Evolutionary conservation across 2,888 invertebrate species (phyloP).

Genomic region (Nephrotoma appendiculata): DNA sequence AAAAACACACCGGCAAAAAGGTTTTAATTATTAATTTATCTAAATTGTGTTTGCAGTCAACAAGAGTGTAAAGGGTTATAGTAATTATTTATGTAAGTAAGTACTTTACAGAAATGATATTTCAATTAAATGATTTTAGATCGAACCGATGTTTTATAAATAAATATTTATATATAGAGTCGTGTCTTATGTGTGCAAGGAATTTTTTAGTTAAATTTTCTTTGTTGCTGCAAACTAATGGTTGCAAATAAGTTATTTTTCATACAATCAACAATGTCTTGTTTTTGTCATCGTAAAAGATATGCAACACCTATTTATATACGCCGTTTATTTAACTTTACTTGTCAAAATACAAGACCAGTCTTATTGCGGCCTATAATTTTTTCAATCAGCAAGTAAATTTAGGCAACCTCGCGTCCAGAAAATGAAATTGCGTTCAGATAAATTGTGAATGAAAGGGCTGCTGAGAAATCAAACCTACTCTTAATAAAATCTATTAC

Average conservation of each 20-base stretch:
- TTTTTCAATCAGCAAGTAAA: too few relatives aligned
- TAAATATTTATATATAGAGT: background rate
- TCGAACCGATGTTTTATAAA: background rate
- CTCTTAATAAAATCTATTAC: too few relatives aligned
- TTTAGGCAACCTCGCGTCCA: too few relatives aligned
- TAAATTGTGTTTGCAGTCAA: background rate
- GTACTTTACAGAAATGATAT: background rate
- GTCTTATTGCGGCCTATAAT: too few relatives aligned
- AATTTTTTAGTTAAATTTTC: background rate
- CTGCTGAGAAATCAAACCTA: too few relatives aligned
- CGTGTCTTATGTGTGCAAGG: background rate
- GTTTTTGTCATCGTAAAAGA: background rate
- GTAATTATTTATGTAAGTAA: background rate
- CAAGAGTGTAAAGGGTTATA: background rate
- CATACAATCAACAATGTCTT: too few relatives aligned
- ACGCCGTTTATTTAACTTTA: too few relatives aligned
- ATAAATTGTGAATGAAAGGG: too few relatives aligned
- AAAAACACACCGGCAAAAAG: too few relatives aligned
- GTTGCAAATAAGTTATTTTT: background rate
- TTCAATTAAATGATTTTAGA: background rate
- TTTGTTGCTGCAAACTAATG: background rate
- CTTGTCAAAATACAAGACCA: too few relatives aligned
- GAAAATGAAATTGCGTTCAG: too few relatives aligned
- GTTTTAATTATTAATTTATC: background rate
- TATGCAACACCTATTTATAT: too few relatives aligned